Evolutionary conservation across 1,140 invertebrate genomes (phyloP), one percentile per base, ranked within the genome.

Genomic region (Amphibalanus amphitrite): DNA sequence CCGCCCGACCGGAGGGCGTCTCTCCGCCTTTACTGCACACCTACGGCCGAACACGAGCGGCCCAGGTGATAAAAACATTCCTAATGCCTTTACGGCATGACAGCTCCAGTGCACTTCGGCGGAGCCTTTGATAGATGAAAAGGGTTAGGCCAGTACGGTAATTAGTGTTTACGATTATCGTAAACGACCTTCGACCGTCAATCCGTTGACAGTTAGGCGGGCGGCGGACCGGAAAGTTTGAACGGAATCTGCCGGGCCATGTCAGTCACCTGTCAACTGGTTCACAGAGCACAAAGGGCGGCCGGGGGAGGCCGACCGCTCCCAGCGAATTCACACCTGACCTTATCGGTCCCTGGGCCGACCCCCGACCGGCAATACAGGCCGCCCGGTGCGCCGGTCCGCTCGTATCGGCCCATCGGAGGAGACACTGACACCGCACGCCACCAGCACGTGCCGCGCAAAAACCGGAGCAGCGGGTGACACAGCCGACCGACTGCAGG

Each of bases 101-200:
- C 47, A 59, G 47, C 10, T 8, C 20, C 20, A 13, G 10, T 59
- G 47, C 47, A 59, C 47, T 59, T 59, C 47, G 17, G 10, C 47
- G 47, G 47, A 59, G 47, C 20, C 20, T 59, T 59, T 59, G 47
- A 59, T 59, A 59, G 13, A 59, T 59, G 47, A 59, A 59, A 13
- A 23, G 13, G 10, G 13, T 23, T 17, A 59, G 13, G 13, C n/a
- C 23, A 70, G 30, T 33, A 28, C 28, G 64, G 30, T 29, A 29
- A 64, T 33, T 70, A 28, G 26, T 29, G 40, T 70, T 59, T 40
- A 28, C 6, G 69, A 70, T 70, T 33, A 70, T 70, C 28, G 64
- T 70, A 29, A 28, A 59, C 64, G 30, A 29, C 40, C 40, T 29
- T 33, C 69, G 26, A 1, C 47, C 47, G 23, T 59, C 71, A 6